Base-by-base conservation (phyloP, 2,888 invertebrate genomes). In the Xylota segnis region DNA sequence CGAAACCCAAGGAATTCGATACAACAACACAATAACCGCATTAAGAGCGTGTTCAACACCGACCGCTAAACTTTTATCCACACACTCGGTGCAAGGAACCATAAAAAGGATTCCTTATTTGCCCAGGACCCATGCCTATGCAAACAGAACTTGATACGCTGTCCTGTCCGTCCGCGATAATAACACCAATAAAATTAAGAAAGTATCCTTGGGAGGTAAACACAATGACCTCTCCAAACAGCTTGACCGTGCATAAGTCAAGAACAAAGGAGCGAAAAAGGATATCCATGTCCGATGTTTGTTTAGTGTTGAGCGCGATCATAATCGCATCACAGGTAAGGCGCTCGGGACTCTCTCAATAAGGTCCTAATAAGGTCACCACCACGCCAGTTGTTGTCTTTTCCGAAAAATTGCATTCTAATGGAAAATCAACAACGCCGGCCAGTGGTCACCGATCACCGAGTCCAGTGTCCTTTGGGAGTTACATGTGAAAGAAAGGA, bases 211-310 rank as follows among this genome's bases (percentile, higher is more conserved):
- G 40, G 18, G 47, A 9, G 27, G 14, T 18, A 54, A 27, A 43
- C n/a, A 34, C 34, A 68, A 71, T 65, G 76, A 82, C 76, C 63
- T 65, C 75, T 75, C 70, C 47, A 71, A 75, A 72, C 56, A 76
- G 72, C 61, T 86, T 86, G 86, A 86, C 86, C 86, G 76, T 86
- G 72, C 43, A 68, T 86, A 86, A 86, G 86, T 82, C 86, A 82
- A 82, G 71, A 82, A 86, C 86, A 86, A 86, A 58, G 29, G 71
- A 71, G 32, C 52, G 45, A 65, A 56, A 70, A 63, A 79, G 84
- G 81, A 86, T 71, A 81, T 61, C 16, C 56, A 34, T 54, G 23
- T 40, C 54, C 18, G 56, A 54, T 86, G 86, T 86, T 86, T 86
- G 86, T 86, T 82, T 86, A 86, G 82, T 71, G 71, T 83, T n/a